phyloP scores from a whole-genome alignment of 2,113 vertebrate genomes.

The Piaya cayana region DNA sequence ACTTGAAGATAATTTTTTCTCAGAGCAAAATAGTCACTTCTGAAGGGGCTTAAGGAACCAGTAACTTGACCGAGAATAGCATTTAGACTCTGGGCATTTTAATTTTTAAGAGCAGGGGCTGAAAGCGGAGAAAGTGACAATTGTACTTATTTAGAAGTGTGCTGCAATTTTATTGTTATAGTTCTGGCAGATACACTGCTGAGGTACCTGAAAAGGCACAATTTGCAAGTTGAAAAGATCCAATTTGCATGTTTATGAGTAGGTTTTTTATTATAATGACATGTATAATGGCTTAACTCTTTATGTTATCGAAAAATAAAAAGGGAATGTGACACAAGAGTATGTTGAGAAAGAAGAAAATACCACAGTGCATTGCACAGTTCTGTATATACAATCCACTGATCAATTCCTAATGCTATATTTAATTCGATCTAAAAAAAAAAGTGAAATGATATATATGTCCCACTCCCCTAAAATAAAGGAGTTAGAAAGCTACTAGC shows the following conservation, averaged over 20 bases:
- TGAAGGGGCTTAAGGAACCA: background rate
- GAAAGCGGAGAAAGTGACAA: background rate
- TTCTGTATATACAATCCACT: background rate
- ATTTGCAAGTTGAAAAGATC: constrained; percentile 49
- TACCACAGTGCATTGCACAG: background rate
- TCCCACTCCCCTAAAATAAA: background rate
- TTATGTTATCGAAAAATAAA: background rate
- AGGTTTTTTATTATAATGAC: constrained; percentile 21
- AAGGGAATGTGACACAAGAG: background rate
- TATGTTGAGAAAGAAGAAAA: constrained; percentile 26
- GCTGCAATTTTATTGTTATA: constrained; percentile 39
- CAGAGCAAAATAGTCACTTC: background rate
- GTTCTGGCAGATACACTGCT: constrained; percentile 13
- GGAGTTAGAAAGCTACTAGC: background rate
- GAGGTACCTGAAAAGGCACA: constrained; percentile 2
- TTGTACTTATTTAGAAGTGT: background rate
- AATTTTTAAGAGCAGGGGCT: background rate
- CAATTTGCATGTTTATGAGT: constrained; percentile 52
- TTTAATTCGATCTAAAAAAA: background rate
- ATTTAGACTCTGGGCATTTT: background rate
- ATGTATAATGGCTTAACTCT: constrained; percentile 37
- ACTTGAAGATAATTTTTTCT: background rate
- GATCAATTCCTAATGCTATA: background rate
- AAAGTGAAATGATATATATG: background rate
- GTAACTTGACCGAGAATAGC: background rate